Base-by-base conservation (phyloP, 1,140 invertebrate species). In the Pygmarrhopalites habei region DNA sequence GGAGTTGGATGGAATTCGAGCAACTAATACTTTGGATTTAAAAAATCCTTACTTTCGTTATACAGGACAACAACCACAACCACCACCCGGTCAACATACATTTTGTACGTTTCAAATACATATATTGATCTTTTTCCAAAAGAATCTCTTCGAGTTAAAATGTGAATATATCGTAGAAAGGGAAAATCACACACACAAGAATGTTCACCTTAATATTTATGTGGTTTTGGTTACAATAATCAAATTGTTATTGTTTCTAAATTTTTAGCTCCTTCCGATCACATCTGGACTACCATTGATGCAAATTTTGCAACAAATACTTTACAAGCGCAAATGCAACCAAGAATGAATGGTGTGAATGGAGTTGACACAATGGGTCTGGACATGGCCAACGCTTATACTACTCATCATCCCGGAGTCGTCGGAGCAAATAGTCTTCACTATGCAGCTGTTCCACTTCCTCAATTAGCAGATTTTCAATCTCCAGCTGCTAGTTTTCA, bases 1-100 rank as follows among this genome's bases (percentile, higher is more conserved):
- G 62, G 85, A 84, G 64, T 82, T 97, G 35, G 92, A 96, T 77
- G 93, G 92, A 32, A 91, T 90, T 17, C 76, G 77, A 66, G 90
- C 89, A 49, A 85, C 82, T 60, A 99, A 98, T 75, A 92, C 89
- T 25, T 80, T 99, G 72, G 96, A 99, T 79, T 80, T 99, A 68
- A 99, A 99, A 79, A 99, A 98, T 81, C 96, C 96, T 10, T 98
- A 96, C 82, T 99, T 99, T 79, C 78, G 84, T 30, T 83, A 70
- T 62, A 70, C 90, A 4, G 91, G 91, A 30, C 87, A 89, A 43
- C 86, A 88, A 1, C 88, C 89, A 1, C 85, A 87, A 61, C 88
- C 90, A 5, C 92, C 92, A 4, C 92, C 94, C 4, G 93, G 68
- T 15, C 64, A 67, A 30, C 68, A 70, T 39, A 62, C 65, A 35